These are phyloP conservation scores for Phrynocephalus forsythii DNA, from an alignment of 2,797 vertebrate species.

Conservation along the genomic window DNA sequence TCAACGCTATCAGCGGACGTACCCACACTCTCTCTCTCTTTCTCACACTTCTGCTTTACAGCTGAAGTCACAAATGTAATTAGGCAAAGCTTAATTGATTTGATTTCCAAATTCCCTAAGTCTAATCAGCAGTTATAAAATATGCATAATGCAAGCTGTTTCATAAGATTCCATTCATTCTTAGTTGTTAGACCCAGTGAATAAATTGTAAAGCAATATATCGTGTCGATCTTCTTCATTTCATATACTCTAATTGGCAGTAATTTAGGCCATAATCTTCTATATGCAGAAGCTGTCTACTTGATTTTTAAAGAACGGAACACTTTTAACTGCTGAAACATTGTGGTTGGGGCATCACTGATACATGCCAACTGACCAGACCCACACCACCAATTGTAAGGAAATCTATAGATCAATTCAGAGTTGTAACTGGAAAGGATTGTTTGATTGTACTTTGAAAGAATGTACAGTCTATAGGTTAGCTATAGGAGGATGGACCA, in stretches of 20 bases:
- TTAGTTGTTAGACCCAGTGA: too few species aligned
- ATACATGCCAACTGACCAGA: background rate
- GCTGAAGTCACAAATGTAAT: background rate
- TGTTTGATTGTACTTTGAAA: background rate
- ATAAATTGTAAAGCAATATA: too few species aligned
- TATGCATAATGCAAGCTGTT: background rate
- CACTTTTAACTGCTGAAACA: background rate
- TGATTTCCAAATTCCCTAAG: background rate
- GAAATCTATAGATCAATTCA: background rate
- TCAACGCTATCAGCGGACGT: too few species aligned
- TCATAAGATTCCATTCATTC: too few species aligned
- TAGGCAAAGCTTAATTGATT: background rate
- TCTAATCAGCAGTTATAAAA: background rate
- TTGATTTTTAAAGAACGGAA: background rate
- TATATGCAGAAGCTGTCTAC: background rate
- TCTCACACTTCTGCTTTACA: background rate
- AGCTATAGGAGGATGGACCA: background rate
- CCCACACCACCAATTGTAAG: background rate
- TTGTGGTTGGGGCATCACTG: background rate
- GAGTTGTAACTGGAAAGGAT: background rate
- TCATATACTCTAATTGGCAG: too few species aligned
- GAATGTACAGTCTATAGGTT: background rate
- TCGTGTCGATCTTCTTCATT: too few species aligned
- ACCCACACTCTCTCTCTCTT: too few species aligned
- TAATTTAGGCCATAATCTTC: too few species aligned